Evolutionary conservation across 37 sponge, comb jelly and placozoan species (phyloP).

Genomic region (Beroe ovata): DNA sequence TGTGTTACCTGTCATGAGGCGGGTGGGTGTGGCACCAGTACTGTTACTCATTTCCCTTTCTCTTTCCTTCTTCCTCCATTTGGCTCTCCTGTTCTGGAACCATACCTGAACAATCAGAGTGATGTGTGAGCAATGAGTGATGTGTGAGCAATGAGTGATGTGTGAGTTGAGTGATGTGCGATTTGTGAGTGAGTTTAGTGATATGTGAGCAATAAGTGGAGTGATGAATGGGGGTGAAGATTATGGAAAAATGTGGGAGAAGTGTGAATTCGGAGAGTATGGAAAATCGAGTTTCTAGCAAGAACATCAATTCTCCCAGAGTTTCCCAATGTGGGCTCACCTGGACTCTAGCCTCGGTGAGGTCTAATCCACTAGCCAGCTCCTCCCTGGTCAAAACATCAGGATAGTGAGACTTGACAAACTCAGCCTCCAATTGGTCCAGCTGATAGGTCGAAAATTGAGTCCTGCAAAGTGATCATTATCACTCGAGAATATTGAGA

Average conservation of each 20-base stretch:
- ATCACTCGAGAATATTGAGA: too few species aligned
- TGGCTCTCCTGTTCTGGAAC: conserved; percentile 61
- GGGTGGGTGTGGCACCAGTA: background rate
- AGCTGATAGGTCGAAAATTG: conserved; percentile 58
- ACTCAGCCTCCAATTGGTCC: conserved; percentile 58
- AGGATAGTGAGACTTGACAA: conserved; percentile 63
- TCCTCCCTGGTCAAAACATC: conserved; percentile 59
- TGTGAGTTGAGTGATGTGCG: background rate
- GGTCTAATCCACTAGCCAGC: conserved; percentile 49
- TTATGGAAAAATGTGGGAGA: background rate
- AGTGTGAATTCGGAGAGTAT: too few species aligned
- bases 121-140: background rate
- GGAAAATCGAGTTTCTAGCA: too few species aligned
- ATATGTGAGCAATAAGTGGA: background rate
- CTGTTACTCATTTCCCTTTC: conserved; percentile 19
- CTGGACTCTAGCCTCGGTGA: conserved; percentile 67
- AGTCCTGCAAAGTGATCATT: too few species aligned
- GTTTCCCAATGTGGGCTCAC: conserved; percentile 5
- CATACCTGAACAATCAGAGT: conserved; percentile 13
- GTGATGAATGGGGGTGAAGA: background rate
- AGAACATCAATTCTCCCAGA: too few species aligned
- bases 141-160: background rate
- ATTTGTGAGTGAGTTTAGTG: background rate
- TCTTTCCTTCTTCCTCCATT: conserved; percentile 54
- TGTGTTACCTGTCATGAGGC: conserved; percentile 50